phyloP scores from a whole-genome alignment of 2,113 vertebrate species.

The Lepus timidus region DNA sequence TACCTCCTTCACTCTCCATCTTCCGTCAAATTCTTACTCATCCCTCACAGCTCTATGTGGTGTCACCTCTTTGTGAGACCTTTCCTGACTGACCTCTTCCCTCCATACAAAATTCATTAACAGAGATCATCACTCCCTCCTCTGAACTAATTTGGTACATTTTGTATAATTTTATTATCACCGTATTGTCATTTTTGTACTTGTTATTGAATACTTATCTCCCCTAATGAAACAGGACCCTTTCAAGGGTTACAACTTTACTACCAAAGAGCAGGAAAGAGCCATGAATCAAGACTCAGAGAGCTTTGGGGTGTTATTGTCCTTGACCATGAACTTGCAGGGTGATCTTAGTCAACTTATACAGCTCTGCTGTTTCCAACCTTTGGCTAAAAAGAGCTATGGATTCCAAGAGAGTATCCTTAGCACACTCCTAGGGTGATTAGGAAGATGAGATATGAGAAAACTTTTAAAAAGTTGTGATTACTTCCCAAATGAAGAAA shows the following conservation, averaged over 20 bases:
- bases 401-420: not conserved
- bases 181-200: constrained; percentile 2
- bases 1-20: not conserved
- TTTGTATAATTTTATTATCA: constrained; percentile 26
- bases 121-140: not conserved
- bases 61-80: constrained; percentile 58
- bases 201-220: constrained; percentile 47
- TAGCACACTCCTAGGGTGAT: not conserved
- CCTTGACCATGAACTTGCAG: not conserved
- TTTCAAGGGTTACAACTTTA: constrained; percentile 17
- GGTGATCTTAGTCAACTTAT: constrained; percentile 36
- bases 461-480: constrained; percentile 37
- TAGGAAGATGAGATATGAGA: not conserved
- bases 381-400: not conserved
- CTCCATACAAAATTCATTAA: constrained; percentile 48
- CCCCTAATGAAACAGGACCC: constrained; percentile 22
- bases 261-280: constrained; percentile 27
- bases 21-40: constrained; percentile 13
- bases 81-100: constrained; percentile 27
- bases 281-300: not conserved
- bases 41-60: not conserved
- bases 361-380: constrained; percentile 1
- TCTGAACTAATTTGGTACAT: constrained; percentile 56
- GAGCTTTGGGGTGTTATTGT: not conserved
- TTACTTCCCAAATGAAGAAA: constrained; percentile 30